Evolutionary conservation across 2,113 vertebrate genomes (phyloP).

Genomic region (Stigmatopora argus): DNA sequence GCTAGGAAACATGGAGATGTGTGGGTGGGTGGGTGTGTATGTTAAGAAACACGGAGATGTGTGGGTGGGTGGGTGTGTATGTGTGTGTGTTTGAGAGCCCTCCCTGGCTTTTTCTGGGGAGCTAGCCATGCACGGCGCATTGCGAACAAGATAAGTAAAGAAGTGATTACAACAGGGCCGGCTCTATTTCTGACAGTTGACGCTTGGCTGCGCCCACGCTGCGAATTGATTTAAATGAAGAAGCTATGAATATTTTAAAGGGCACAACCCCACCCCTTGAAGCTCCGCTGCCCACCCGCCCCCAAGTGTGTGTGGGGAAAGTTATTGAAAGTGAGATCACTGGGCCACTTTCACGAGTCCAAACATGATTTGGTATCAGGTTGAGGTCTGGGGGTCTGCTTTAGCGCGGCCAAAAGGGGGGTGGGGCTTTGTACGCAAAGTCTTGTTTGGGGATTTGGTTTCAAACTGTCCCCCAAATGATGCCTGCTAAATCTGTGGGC

Average conservation of each 20-base stretch:
- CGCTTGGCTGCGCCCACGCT: conserved; percentile 56
- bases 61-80: too few relatives aligned
- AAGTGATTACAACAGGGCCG: conserved; percentile 65
- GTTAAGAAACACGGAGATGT: too few relatives aligned
- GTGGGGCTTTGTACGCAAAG: conserved; percentile 56
- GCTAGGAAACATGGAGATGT: conserved; percentile 55
- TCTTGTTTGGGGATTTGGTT: conserved; percentile 59
- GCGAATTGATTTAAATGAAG: conserved; percentile 73
- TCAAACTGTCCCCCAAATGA: conserved; percentile 40
- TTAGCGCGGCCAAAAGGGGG: conserved; percentile 50
- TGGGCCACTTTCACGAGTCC: conserved; percentile 47
- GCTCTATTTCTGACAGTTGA: conserved; percentile 68
- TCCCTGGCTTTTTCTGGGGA: conserved; percentile 35
- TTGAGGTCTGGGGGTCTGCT: conserved; percentile 41
- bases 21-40: neutral
- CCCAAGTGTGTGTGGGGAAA: conserved; percentile 22
- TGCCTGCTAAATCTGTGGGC: conserved; percentile 53
- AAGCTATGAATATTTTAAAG: conserved; percentile 74
- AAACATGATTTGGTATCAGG: conserved; percentile 56
- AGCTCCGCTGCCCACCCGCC: conserved; percentile 44
- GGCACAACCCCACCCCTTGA: conserved; percentile 42
- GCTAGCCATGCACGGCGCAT: conserved; percentile 63
- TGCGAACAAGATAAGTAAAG: conserved; percentile 65
- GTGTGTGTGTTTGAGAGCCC: too few relatives aligned
- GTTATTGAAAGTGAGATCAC: conserved; percentile 65